Conservation (phyloP, 2,113 vertebrate genomes). For the Phylloscopus trochilus region DNA sequence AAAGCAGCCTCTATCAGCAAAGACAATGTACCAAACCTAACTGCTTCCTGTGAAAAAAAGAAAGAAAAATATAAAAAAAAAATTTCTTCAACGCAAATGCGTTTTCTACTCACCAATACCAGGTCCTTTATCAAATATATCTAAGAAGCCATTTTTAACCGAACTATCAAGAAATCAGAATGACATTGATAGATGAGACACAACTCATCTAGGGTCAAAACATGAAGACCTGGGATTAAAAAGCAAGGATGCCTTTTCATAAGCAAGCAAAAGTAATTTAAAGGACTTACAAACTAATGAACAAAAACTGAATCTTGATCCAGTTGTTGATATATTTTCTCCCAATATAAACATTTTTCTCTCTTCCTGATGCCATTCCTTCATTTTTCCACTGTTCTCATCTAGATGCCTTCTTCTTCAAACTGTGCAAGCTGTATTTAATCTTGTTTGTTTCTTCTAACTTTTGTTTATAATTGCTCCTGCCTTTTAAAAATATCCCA, state of each 20-base stretch:
- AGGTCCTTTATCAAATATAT: background rate
- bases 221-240: background rate
- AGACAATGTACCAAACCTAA: background rate
- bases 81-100: background rate
- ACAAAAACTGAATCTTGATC: background rate
- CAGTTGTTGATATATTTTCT: background rate
- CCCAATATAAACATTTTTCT: background rate
- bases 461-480: background rate
- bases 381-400: background rate
- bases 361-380: background rate
- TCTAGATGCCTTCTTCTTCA: background rate
- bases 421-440: background rate
- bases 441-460: background rate
- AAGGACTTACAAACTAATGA: background rate
- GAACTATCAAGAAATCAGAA: background rate
- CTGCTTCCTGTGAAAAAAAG: background rate
- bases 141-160: background rate
- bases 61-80: background rate
- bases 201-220: background rate
- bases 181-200: background rate
- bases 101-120: background rate
- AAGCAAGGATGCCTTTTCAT: background rate
- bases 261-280: background rate
- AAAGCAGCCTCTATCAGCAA: background rate
- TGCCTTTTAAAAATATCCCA: background rate